Evolutionary conservation across 35 echinoderm and acorn worm species (phyloP).

Genomic region (Eucidaris tribuloides): DNA sequence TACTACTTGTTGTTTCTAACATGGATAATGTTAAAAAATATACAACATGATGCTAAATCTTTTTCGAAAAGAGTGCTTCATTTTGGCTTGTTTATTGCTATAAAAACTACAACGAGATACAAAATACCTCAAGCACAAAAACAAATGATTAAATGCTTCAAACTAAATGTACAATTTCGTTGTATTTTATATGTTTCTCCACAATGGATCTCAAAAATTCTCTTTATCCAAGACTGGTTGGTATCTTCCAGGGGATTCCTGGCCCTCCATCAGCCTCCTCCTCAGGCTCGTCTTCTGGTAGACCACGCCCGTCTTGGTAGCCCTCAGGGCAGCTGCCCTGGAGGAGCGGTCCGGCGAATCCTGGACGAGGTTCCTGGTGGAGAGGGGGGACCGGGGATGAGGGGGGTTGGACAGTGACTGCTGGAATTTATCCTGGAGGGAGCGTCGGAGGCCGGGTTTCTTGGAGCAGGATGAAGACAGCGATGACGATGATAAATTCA

Average conservation of each 20-base stretch:
- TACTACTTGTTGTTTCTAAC: too few species aligned
- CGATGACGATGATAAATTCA: not conserved
- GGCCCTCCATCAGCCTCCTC: not conserved
- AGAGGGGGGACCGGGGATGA: constrained; percentile 37
- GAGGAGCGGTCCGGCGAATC: not conserved
- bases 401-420: not conserved
- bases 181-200: too few species aligned
- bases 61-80: too few species aligned
- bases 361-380: constrained; percentile 50
- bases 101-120: too few species aligned
- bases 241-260: constrained; percentile 33
- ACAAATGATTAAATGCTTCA: too few species aligned
- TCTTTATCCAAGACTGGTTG: constrained; percentile 61
- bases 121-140: too few species aligned
- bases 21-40: too few species aligned
- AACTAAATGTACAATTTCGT: too few species aligned
- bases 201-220: too few species aligned
- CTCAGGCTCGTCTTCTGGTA: constrained; percentile 8
- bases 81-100: too few species aligned
- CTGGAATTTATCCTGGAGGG: constrained; percentile 40
- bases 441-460: constrained; percentile 16
- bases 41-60: too few species aligned
- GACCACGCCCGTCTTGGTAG: not conserved
- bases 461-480: constrained; percentile 6
- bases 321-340: not conserved